Evolutionary conservation across 2,888 invertebrate genomes (phyloP), one percentile per base, ranked within the genome.

Genomic region (Oscheius sp.): DNA sequence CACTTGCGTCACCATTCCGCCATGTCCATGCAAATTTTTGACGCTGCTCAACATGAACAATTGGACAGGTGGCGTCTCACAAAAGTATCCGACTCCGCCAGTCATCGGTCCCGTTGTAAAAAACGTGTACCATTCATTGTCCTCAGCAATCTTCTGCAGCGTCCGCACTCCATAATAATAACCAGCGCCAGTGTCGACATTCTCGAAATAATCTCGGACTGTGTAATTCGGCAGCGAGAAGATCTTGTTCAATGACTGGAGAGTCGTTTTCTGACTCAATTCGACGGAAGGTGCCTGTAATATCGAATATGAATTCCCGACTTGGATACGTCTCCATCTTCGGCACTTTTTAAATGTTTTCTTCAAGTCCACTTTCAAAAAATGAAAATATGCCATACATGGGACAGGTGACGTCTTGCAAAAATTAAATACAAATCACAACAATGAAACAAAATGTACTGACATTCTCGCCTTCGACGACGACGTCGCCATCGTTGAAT

Each of bases 171-270:
- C 56, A 16, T 56, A 56, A 27, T 25, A 56, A 16, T 56, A 56
- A 7, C 56, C 56, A 16, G 56, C 56, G 2, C 18, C 16, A 5
- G 56, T 18, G 16, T 56, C 25, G 18, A 16, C 27, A 27, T 56
- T 56, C 25, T 56, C 56, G 21, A 56, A 56, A 16, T 56, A 56
- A 23, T 27, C 25, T 16, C 21, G 2, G 3, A 56, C 56, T 2
- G 56, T 56, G 21, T 23, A 18, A 21, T 56, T 56, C 18, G 56
- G 56, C 56, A 56, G 56, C 16, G 25, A 23, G 56, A 56, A 56
- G 16, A 23, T 23, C 25, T 25, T 23, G 35, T 9, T 35, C 35
- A 35, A 35, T 3, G 35, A 3, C 35, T 35, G 35, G 35, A 9
- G 35, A 35, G 35, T 35, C 35, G 35, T 35, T n/a, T n/a, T n/a